Conservation (phyloP, 2,888 invertebrate genomes). For the Meiosimyza decipiens region DNA sequence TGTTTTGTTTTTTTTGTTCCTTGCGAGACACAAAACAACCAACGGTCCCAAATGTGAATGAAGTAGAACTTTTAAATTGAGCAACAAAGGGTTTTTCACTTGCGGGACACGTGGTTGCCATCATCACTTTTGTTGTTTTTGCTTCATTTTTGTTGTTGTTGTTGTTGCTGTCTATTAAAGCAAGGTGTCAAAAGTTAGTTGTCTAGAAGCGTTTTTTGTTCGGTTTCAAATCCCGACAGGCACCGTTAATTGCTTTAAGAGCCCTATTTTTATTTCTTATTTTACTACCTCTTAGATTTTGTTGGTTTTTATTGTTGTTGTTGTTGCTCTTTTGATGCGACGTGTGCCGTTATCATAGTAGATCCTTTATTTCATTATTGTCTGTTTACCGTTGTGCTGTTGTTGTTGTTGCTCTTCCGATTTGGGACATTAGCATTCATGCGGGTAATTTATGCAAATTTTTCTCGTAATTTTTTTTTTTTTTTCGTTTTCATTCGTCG, state of each 20-base stretch:
- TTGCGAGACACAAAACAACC: background rate
- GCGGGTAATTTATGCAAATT: constrained; percentile 61
- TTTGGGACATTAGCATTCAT: constrained; percentile 53
- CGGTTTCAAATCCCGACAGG: background rate
- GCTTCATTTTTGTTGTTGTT: constrained; percentile 54
- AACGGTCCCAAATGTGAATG: constrained; percentile 7
- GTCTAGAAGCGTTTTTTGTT: background rate
- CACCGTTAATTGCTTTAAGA: constrained; percentile 38
- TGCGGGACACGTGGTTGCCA: constrained; percentile 18
- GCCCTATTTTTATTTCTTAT: background rate
- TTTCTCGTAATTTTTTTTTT: constrained; percentile 35
- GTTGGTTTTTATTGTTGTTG: background rate
- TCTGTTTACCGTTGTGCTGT: background rate
- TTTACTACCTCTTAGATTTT: background rate
- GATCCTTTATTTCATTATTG: background rate
- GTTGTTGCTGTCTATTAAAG: constrained; percentile 47
- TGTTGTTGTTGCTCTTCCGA: constrained; percentile 21
- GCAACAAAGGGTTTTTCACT: constrained; percentile 17
- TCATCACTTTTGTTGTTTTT: constrained; percentile 44
- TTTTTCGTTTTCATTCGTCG: constrained; percentile 34
- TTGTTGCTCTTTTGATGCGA: constrained; percentile 1
- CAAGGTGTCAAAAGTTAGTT: constrained; percentile 19
- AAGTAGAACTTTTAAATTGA: background rate
- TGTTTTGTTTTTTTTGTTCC: constrained; percentile 4
- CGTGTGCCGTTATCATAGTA: background rate